phyloP scores from a whole-genome alignment of 1,140 invertebrate genomes.

The Drosophila elegans region DNA sequence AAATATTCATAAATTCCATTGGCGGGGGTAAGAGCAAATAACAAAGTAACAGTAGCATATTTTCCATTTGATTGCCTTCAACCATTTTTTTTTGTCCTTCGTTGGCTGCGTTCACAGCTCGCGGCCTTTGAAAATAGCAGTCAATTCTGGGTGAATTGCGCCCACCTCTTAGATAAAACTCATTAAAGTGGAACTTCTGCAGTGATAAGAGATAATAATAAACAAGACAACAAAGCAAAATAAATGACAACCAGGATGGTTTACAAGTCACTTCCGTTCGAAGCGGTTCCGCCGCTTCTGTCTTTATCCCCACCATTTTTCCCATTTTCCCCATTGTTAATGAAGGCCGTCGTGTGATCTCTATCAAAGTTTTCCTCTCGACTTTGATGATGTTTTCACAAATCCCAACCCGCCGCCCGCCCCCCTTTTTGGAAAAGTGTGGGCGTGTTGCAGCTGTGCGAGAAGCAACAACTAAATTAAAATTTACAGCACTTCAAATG shows the following conservation, averaged over 20 bases:
- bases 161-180: conserved; percentile 69
- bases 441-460: conserved; percentile 60
- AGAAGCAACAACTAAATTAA: conserved; percentile 80
- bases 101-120: conserved; percentile 35
- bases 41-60: conserved; percentile 69
- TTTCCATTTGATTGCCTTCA: conserved; percentile 79
- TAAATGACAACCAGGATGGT: conserved; percentile 65
- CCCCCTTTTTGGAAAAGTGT: conserved; percentile 2
- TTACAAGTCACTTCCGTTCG: conserved; percentile 75
- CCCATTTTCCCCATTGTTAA: conserved; percentile 43
- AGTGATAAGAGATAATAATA: conserved; percentile 49
- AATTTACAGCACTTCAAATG: conserved; percentile 83
- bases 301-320: background rate
- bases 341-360: conserved; percentile 71
- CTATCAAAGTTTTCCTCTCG: conserved; percentile 69
- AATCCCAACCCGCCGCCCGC: background rate
- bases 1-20: conserved; percentile 77
- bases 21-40: conserved; percentile 19
- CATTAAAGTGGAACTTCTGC: conserved; percentile 74
- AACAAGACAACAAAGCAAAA: conserved; percentile 37
- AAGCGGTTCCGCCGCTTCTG: conserved; percentile 16
- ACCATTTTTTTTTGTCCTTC: conserved; percentile 32
- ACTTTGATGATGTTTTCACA: conserved; percentile 67
- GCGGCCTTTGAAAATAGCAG: conserved; percentile 68
- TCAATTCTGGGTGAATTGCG: conserved; percentile 60